Conservation (phyloP, 1,140 invertebrate species). For the Tetramorium alpestre region DNA sequence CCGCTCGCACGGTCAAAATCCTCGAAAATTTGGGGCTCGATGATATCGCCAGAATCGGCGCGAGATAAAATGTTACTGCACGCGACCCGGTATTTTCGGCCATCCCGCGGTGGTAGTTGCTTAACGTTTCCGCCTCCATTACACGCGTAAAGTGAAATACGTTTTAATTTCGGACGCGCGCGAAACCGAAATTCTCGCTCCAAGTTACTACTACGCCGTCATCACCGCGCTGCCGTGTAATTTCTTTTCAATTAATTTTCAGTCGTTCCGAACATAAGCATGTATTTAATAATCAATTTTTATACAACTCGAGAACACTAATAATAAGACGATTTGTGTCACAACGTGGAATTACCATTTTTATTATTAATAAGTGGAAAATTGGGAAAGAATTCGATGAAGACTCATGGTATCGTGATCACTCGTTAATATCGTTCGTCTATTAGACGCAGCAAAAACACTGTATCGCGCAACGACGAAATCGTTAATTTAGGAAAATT, state of each 20-base stretch:
- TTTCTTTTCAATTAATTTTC: not conserved
- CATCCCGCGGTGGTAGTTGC: not conserved
- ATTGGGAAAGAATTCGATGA: slow-evolving; percentile 21
- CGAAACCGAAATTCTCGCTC: slow-evolving; percentile 1
- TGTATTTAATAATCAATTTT: not conserved
- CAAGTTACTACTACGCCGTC: not conserved
- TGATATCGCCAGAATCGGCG: slow-evolving; percentile 41
- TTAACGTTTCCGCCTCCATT: slow-evolving; percentile 18
- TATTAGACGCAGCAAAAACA: not conserved
- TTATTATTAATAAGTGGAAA: slow-evolving; percentile 9
- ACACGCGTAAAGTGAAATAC: slow-evolving; percentile 46
- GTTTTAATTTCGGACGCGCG: slow-evolving; percentile 34
- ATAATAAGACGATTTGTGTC: not conserved
- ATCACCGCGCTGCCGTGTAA: not conserved
- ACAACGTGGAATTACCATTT: not conserved
- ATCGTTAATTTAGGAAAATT: slow-evolving; percentile 45
- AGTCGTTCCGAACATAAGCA: not conserved
- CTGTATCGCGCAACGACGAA: not conserved
- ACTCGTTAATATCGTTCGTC: slow-evolving; percentile 1
- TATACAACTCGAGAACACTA: not conserved
- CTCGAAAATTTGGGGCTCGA: slow-evolving; percentile 55
- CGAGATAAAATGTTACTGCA: slow-evolving; percentile 57
- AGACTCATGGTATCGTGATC: slow-evolving; percentile 9
- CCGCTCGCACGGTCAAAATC: slow-evolving; percentile 39
- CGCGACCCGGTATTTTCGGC: slow-evolving; percentile 20